phyloP scores from a whole-genome alignment of 1,140 invertebrate species.

The Papilio polytes region DNA sequence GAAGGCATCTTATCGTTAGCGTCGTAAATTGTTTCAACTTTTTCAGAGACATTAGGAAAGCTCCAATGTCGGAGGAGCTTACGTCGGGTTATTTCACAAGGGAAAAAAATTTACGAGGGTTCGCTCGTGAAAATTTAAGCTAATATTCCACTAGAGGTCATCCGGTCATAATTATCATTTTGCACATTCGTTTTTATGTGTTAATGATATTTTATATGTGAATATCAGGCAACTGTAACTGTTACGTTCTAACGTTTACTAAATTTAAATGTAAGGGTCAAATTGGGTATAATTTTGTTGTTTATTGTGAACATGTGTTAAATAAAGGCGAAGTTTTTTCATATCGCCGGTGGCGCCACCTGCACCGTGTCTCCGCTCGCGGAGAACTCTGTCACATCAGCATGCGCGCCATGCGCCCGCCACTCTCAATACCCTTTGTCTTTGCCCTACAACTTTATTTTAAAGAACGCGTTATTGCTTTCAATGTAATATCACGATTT shows the following conservation, averaged over 20 bases:
- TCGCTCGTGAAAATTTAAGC: background rate
- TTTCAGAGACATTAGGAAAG: slow-evolving; percentile 5
- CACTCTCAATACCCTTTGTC: background rate
- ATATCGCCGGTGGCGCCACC: background rate
- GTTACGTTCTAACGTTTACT: too few species aligned
- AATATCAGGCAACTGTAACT: too few species aligned
- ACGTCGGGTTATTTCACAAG: slow-evolving; percentile 4
- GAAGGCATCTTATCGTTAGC: slow-evolving; percentile 9
- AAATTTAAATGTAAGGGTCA: background rate
- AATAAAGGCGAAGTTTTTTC: slow-evolving; percentile 12
- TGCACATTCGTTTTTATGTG: too few species aligned
- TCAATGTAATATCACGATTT: background rate
- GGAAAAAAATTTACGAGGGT: background rate
- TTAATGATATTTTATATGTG: too few species aligned
- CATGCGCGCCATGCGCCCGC: background rate
- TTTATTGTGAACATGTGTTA: background rate
- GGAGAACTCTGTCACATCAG: background rate
- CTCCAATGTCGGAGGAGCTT: slow-evolving; percentile 6
- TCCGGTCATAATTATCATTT: background rate
- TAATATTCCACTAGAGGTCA: background rate
- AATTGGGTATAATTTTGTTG: background rate
- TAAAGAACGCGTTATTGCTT: background rate
- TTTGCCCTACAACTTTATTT: background rate
- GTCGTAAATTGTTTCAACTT: slow-evolving; percentile 15
- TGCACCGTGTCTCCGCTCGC: background rate